Percentiles rank a stretch among this genome's conserved stretches.
Evolutionary conservation across 2,797 vertebrate genomes (phyloP).

Genomic region (Gymnothorax javanicus): DNA sequence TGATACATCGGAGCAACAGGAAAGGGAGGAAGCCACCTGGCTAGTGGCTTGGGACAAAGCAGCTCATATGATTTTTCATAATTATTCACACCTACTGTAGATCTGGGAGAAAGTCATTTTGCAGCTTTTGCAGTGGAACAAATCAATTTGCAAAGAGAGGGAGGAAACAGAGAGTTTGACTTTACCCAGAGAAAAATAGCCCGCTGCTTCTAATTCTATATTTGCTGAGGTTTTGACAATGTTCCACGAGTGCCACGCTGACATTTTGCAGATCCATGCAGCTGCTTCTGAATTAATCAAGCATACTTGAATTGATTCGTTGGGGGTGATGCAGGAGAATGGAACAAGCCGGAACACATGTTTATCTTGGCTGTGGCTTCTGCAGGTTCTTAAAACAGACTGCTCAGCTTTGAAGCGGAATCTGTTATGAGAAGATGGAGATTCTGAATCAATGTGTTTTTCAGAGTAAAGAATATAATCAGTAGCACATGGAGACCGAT

Average conservation of each 20-base stretch:
- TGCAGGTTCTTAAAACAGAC: neutral
- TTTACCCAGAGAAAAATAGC: slow-evolving; percentile 23
- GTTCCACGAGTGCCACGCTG: slow-evolving; percentile 43
- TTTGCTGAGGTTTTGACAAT: slow-evolving; percentile 41
- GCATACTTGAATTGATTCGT: slow-evolving; percentile 55
- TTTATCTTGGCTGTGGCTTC: neutral
- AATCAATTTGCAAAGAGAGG: slow-evolving; percentile 10
- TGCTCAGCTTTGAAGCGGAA: neutral
- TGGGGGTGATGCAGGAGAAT: slow-evolving; percentile 31
- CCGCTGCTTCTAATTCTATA: slow-evolving; percentile 3
- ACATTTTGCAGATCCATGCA: slow-evolving; percentile 50
- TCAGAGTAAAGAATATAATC: neutral
- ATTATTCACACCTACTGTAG: neutral
- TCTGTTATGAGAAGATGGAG: neutral
- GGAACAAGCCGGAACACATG: neutral
- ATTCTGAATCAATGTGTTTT: neutral
- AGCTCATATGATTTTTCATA: neutral
- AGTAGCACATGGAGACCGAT: neutral
- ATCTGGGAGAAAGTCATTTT: neutral
- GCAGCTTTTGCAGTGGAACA: neutral
- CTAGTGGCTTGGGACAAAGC: neutral
- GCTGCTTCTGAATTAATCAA: slow-evolving; percentile 41
- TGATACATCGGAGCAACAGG: neutral
- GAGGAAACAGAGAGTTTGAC: neutral
- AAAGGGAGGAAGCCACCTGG: neutral